Base-by-base conservation (phyloP, 2,888 invertebrate genomes). In the Anarsia innoxiella region DNA sequence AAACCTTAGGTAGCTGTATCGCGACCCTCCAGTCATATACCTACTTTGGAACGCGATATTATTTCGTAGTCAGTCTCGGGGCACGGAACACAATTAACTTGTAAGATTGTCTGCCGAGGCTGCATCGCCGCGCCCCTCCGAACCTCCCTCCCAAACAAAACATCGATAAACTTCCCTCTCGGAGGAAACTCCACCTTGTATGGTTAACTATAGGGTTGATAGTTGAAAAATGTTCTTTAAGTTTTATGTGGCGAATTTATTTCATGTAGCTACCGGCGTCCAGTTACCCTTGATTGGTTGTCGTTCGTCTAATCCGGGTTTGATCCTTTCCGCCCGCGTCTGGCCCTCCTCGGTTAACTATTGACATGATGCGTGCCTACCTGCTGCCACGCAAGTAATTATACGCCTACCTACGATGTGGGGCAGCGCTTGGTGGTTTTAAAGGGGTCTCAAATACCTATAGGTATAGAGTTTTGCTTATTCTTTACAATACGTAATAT, bases 241-340 rank as follows among this genome's bases (percentile, higher is more conserved):
- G 77, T 83, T 84, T 82, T 82, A 82, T 80, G 79, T 75, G 75
- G 67, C 76, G 77, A 79, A 83, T 83, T 84, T 84, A 84, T 84
- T 79, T 84, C 71, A 71, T 71, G 82, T 84, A 84, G 84, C 80
- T 84, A 84, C 79, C 83, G 64, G 77, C 77, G 86, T 86, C 86
- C 85, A 83, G 86, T 85, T 85, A 85, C 84, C 84, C 88, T 88
- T 89, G 89, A 89, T 89, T 89, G 88, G 88, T 88, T 88, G 88
- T 87, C 87, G 88, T 87, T 88, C 83, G 82, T 86, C 88, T 89
- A 89, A 89, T 89, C 88, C 88, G 86, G 80, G 86, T 88, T 88
- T 88, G 87, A 89, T 88, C 88, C 88, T 82, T 86, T 85, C 88
- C 86, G 86, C 88, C 78, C 71, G 33, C 15, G 13, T n/a, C n/a